Evolutionary conservation across 2,888 invertebrate genomes (phyloP), one percentile per base, ranked within the genome.

Genomic region (Gonocerus acuteangulatus): DNA sequence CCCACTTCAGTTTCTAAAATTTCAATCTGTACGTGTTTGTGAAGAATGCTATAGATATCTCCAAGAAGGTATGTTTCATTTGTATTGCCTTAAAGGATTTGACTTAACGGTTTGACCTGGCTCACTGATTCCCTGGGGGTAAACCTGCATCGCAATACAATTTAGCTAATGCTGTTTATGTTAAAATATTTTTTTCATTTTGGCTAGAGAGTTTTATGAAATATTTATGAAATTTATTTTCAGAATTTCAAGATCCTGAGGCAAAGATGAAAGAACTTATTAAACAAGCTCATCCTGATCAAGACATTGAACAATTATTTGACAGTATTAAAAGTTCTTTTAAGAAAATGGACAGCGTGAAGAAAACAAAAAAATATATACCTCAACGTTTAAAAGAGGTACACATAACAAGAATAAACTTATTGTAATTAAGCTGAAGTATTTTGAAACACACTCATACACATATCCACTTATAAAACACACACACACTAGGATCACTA

Each of bases 21-120:
- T 76, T 68, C 73, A 77, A 58, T 66, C 75, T 15, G 76, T 70
- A 13, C 68, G 80, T 57, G 80, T 80, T 11, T 82, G 81, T 71
- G 76, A 78, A 66, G 74, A 75, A 48, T 81, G 81, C 69, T 78
- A 72, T 70, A 71, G 73, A 44, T 73, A 71, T 66, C 72, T 79
- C 11, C 68, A 71, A 13, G 70, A 71, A 68, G 73, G 74, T 74
- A 69, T 42, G 16, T 42, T 3, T 42, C 13, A 4, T 42, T 13
- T 42, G 2, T 42, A 27, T 4, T 4, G 4, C 27, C 27, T 27
- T 27, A n/a, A n/a, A n/a, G n/a, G n/a, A n/a, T n/a, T n/a, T n/a
- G n/a, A n/a, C 18, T 44, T 6, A 3, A n/a, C n/a, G n/a, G n/a
- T n/a, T n/a, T n/a, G n/a, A n/a, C n/a, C n/a, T n/a, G n/a, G n/a